These are phyloP conservation scores for Drosophila tropicalis DNA, from an alignment of 1,140 invertebrate genomes.

Conservation along the genomic window DNA sequence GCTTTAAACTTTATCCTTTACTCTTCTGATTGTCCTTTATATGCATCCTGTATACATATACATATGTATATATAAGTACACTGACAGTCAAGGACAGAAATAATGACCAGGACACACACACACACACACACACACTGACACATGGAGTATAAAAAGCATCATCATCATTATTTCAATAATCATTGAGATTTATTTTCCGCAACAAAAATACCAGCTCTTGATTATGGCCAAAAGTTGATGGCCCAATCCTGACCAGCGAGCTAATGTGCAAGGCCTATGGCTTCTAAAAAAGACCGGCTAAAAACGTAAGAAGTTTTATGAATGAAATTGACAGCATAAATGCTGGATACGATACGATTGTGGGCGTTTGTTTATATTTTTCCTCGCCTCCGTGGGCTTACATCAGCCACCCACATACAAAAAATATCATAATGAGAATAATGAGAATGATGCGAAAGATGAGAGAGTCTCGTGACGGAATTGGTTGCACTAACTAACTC, in stretches of 20 bases:
- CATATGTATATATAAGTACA: background rate
- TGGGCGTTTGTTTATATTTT: conserved; percentile 75
- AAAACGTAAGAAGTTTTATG: conserved; percentile 64
- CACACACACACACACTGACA: background rate
- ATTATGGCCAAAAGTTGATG: background rate
- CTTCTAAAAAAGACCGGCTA: conserved; percentile 8
- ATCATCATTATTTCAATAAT: background rate
- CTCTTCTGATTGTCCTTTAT: conserved; percentile 3
- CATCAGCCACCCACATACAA: conserved; percentile 16
- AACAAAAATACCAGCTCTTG: background rate
- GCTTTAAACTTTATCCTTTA: conserved; percentile 4
- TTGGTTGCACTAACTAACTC: conserved; percentile 27
- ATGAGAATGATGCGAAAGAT: background rate
- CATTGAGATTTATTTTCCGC: too few species aligned
- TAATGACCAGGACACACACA: background rate
- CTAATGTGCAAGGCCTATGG: background rate
- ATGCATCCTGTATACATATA: conserved; percentile 10
- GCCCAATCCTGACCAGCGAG: conserved; percentile 1
- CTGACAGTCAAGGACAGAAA: background rate
- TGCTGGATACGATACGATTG: conserved; percentile 31
- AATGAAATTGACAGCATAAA: conserved; percentile 68
- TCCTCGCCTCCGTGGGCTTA: conserved; percentile 8
- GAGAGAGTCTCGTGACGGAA: conserved; percentile 1
- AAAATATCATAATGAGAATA: conserved; percentile 1
- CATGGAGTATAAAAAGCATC: background rate